Conservation (phyloP, 2,888 invertebrate genomes). For the Troglohyphantes excavatus region DNA sequence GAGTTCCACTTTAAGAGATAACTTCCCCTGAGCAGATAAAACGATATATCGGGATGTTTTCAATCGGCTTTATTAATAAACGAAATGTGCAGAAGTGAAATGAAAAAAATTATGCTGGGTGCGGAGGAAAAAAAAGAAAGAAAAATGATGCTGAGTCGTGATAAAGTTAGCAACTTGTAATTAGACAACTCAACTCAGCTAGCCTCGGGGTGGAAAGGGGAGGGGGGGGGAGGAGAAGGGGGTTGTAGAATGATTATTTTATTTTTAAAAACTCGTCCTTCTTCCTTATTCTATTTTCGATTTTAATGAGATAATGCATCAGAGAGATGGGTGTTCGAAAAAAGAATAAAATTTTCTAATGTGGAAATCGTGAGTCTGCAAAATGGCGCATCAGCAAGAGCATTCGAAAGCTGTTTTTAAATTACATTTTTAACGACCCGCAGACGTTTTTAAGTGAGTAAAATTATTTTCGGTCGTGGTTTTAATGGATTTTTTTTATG, state of each 20-base stretch:
- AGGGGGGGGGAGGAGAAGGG: not conserved
- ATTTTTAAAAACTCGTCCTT: conserved; percentile 26
- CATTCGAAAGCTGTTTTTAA: conserved; percentile 66
- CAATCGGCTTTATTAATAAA: conserved; percentile 73
- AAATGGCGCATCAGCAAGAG: conserved; percentile 53
- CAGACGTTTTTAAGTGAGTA: conserved; percentile 38
- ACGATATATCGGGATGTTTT: conserved; percentile 69
- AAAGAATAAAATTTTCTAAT: conserved; percentile 51
- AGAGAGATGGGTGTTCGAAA: conserved; percentile 51
- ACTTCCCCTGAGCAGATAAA: conserved; percentile 60
- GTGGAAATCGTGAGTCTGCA: conserved; percentile 63
- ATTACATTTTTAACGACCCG: conserved; percentile 72
- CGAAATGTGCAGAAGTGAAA: conserved; percentile 19
- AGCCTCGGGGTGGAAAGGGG: conserved; percentile 47
- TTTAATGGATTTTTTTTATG: conserved; percentile 6
- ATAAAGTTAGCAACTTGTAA: conserved; percentile 72
- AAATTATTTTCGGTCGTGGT: conserved; percentile 67
- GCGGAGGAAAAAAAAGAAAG: not conserved
- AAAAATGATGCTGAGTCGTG: conserved; percentile 60
- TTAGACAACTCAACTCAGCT: conserved; percentile 71
- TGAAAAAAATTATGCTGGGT: conserved; percentile 21
- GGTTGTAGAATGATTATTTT: conserved; percentile 9
- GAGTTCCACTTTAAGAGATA: conserved; percentile 67
- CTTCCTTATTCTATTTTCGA: conserved; percentile 54
- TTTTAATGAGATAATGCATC: conserved; percentile 77